These are phyloP conservation scores for Ecdyonurus torrentis DNA, from an alignment of 2,888 invertebrate genomes.

Conservation along the genomic window DNA sequence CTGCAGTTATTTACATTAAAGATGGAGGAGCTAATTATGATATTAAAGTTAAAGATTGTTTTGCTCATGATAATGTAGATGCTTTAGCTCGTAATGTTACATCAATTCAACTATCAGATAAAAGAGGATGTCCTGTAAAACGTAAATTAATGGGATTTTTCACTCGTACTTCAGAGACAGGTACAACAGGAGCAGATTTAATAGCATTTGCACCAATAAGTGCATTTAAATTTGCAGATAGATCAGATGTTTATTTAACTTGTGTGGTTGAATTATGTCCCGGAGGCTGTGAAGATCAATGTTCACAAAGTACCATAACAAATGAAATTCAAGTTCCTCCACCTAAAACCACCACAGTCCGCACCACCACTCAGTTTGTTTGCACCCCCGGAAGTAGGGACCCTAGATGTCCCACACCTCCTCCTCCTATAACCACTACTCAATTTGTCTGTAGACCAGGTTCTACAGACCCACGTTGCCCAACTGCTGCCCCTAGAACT, in stretches of 20 bases:
- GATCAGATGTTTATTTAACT: conserved; percentile 15
- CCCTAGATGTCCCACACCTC: conserved; percentile 16
- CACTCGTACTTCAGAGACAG: conserved; percentile 13
- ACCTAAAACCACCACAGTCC: conserved; percentile 6
- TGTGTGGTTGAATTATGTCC: conserved; percentile 17
- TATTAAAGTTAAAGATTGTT: conserved; percentile 16
- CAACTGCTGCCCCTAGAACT: conserved; percentile 13
- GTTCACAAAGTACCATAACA: conserved; percentile 4
- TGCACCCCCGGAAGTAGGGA: conserved; percentile 16
- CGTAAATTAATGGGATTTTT: conserved; percentile 17
- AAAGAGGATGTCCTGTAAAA: conserved; percentile 16
- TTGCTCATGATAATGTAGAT: conserved; percentile 17
- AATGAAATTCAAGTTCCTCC: neutral
- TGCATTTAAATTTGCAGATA: conserved; percentile 18
- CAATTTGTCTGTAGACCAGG: conserved; percentile 10
- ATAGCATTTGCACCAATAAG: conserved; percentile 15
- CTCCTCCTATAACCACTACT: conserved; percentile 1
- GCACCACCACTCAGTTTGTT: neutral
- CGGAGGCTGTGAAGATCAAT: conserved; percentile 13
- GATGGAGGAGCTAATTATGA: conserved; percentile 14
- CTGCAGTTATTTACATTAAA: conserved; percentile 15
- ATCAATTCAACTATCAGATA: conserved; percentile 15
- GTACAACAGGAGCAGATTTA: conserved; percentile 15
- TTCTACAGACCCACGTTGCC: conserved; percentile 17
- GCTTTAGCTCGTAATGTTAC: conserved; percentile 14